Evolutionary conservation across 2,888 invertebrate genomes (phyloP).

Genomic region (Cryptocheilus praepositus): DNA sequence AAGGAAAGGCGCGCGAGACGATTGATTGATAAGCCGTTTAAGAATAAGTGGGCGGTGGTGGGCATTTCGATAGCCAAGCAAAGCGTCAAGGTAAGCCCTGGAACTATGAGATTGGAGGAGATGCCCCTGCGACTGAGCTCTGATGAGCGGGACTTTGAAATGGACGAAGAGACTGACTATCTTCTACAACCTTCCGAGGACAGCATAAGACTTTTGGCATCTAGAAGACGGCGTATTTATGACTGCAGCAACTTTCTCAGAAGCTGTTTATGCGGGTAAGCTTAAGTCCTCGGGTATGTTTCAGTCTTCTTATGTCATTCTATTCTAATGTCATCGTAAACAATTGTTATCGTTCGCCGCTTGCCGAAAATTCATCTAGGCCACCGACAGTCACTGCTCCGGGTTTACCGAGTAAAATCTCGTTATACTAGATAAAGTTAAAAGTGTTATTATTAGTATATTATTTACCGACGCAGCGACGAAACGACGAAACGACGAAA

Average conservation of each 20-base stretch:
- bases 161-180: slow-evolving; percentile 74
- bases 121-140: slow-evolving; percentile 71
- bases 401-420: no score
- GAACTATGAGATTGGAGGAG: slow-evolving; percentile 71
- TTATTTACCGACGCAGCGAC: no score
- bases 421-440: no score
- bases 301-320: no score
- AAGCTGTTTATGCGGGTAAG: slow-evolving; percentile 70
- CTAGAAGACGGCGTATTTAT: slow-evolving; percentile 62
- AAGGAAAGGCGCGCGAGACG: background rate
- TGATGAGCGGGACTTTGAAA: slow-evolving; percentile 73
- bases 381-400: no score
- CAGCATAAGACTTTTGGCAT: slow-evolving; percentile 64
- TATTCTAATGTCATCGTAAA: no score
- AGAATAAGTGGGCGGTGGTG: background rate
- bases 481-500: no score
- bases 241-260: slow-evolving; percentile 65
- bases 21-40: background rate
- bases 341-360: no score
- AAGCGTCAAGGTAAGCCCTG: background rate
- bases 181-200: slow-evolving; percentile 70
- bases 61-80: background rate
- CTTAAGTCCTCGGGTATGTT: slow-evolving; percentile 23
- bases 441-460: no score
- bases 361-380: no score